Evolutionary conservation across 2,113 vertebrate genomes (phyloP).

Genomic region (Oreocharis arfaki): DNA sequence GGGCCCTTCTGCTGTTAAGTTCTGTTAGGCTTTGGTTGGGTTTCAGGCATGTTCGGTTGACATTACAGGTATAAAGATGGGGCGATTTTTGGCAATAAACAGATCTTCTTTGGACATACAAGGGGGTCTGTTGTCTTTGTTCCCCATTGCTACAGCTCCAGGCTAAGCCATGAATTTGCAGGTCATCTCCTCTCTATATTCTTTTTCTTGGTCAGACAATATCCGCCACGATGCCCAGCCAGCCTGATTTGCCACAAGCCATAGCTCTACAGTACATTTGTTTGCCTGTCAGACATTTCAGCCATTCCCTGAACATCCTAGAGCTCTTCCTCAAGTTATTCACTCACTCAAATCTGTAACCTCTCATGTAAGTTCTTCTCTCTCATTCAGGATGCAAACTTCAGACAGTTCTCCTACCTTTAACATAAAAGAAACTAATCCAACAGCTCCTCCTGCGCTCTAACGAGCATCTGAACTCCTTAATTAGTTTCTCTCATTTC

Average conservation of each 20-base stretch:
- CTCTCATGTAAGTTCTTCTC: neutral
- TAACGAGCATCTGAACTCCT: neutral
- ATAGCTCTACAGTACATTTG: neutral
- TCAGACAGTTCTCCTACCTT: neutral
- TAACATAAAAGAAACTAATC: conserved; percentile 25
- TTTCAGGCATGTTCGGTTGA: too few species aligned
- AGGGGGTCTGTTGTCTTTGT: too few species aligned
- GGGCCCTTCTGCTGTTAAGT: too few species aligned
- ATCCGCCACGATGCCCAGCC: neutral
- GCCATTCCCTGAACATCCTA: neutral
- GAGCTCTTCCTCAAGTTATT: neutral
- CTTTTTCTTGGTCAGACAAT: neutral
- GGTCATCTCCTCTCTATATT: neutral
- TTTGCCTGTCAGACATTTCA: neutral
- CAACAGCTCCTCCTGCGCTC: neutral
- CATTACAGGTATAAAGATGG: too few species aligned
- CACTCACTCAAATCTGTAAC: neutral
- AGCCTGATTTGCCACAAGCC: neutral
- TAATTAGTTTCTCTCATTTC: conserved; percentile 36
- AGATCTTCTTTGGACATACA: too few species aligned
- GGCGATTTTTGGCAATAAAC: too few species aligned
- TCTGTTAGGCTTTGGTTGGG: too few species aligned
- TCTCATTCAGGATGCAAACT: neutral
- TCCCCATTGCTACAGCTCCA: too few species aligned
- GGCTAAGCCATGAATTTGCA: neutral